Evolutionary conservation across 2,888 invertebrate species (phyloP), one percentile per base, ranked within the genome.

Genomic region (Oligia fasciuncula): DNA sequence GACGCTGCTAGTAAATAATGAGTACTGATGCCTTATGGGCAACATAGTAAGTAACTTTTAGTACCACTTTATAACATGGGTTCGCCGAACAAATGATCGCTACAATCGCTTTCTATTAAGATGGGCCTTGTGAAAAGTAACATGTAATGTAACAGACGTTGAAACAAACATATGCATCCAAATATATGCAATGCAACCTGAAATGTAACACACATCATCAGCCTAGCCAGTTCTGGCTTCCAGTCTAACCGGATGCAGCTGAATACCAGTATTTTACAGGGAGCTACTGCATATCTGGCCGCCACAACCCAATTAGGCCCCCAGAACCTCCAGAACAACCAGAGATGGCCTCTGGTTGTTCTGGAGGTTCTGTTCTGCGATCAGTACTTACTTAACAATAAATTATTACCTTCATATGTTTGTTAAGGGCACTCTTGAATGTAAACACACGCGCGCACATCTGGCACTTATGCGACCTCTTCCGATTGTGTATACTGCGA

Each of bases 351-450:
- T 29, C 29, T 29, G 29, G 29, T 29, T 29, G 29, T 29, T 29
- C 29, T 29, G 29, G 29, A 29, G 29, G 29, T 29, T 62, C 29
- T 35, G 63, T 19, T 35, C 35, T 63, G 19, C 9, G 4, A 19
- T 19, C 35, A 65, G 40, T 49, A 40, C 14, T 46, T 23, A 71
- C 14, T 46, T 23, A 71, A 73, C 9, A 60, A 74, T 51, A 17
- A 40, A 23, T 40, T 5, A 46, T 65, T 84, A 91, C 91, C 90
- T 91, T 92, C 76, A 92, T 87, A 68, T 93, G 93, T 29, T 91
- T 92, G 14, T 89, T 88, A 5, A 92, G 89, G 1, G 91, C 89
- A 57, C 90, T 90, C 73, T 88, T 88, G 57, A 85, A 87, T 0
- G 87, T 85, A 78, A 92, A 93, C 11, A 74, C 67, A 0, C 91